Conservation (phyloP, 2,797 vertebrate genomes). For the Mormyrops boulengeri region DNA sequence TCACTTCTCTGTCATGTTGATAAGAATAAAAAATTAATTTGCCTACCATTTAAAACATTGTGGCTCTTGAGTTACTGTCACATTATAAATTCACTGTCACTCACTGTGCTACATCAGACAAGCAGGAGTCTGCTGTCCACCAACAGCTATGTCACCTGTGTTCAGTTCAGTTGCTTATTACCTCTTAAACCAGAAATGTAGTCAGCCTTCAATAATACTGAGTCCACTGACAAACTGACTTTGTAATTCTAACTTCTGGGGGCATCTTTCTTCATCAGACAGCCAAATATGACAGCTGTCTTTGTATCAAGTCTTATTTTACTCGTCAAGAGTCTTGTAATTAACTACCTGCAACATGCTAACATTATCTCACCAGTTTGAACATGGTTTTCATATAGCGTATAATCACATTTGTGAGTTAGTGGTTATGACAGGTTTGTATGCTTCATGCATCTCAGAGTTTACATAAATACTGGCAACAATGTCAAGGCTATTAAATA, state of each 20-base stretch:
- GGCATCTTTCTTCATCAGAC: neutral
- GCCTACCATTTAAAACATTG: constrained; percentile 44
- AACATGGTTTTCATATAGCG: constrained; percentile 35
- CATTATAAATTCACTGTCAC: constrained; percentile 44
- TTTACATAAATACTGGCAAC: neutral
- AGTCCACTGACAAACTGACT: neutral
- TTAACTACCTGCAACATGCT: constrained; percentile 44
- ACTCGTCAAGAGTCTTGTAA: constrained; percentile 58
- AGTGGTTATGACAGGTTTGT: constrained; percentile 21
- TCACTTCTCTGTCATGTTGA: constrained; percentile 40
- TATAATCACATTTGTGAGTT: constrained; percentile 38
- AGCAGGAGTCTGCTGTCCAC: constrained; percentile 44
- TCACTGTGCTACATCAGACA: constrained; percentile 42
- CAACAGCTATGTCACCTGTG: constrained; percentile 48
- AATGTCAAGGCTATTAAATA: neutral
- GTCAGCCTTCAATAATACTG: neutral
- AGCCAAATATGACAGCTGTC: constrained; percentile 44
- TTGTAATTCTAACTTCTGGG: neutral
- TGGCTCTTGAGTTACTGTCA: constrained; percentile 35
- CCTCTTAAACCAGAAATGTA: constrained; percentile 43
- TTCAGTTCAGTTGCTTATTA: constrained; percentile 42
- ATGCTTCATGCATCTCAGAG: constrained; percentile 30
- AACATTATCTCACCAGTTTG: neutral
- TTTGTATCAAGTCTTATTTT: constrained; percentile 37
- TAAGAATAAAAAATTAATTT: constrained; percentile 41